phyloP scores from a whole-genome alignment of 2,797 vertebrate species.

The Epinephelus awoara region DNA sequence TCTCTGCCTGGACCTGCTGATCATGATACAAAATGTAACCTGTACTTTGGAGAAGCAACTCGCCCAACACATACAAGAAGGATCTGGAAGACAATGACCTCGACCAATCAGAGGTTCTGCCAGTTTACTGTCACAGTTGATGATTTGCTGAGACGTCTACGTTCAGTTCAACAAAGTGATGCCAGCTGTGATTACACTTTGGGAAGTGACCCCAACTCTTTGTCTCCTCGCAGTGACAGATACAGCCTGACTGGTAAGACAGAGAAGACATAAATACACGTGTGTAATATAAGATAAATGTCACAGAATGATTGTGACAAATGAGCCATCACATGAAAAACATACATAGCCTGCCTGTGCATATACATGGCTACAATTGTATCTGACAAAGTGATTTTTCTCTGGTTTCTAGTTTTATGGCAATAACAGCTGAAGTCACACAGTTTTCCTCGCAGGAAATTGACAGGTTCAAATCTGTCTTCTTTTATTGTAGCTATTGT shows the following conservation, averaged over 20 bases:
- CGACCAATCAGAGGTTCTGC: not conserved
- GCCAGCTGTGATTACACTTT: slow-evolving; percentile 8
- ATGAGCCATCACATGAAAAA: too few relatives aligned
- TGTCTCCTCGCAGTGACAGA: not conserved
- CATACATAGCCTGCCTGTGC: too few relatives aligned
- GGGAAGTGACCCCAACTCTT: not conserved
- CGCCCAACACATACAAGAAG: rapidly evolving
- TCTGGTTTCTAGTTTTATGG: too few relatives aligned
- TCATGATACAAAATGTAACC: slow-evolving; percentile 10
- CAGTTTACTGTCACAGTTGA: not conserved
- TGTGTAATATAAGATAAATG: too few relatives aligned
- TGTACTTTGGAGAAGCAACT: slow-evolving; percentile 56
- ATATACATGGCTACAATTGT: too few relatives aligned
- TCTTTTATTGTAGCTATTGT: slow-evolving; percentile 10
- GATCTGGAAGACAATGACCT: rapidly evolving
- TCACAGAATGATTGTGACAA: too few relatives aligned
- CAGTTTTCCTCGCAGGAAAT: too few relatives aligned
- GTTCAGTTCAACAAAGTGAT: not conserved
- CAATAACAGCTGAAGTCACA: too few relatives aligned
- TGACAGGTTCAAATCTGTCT: not conserved
- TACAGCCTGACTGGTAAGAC: not conserved
- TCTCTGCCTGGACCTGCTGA: slow-evolving; percentile 23
- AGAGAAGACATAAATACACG: not conserved
- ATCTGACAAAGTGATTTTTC: too few relatives aligned
- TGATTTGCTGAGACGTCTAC: not conserved